Percentiles rank a stretch among this genome's conserved stretches.
phyloP scores from a whole-genome alignment of 2,888 invertebrate genomes.

The Zonitis immaculata region DNA sequence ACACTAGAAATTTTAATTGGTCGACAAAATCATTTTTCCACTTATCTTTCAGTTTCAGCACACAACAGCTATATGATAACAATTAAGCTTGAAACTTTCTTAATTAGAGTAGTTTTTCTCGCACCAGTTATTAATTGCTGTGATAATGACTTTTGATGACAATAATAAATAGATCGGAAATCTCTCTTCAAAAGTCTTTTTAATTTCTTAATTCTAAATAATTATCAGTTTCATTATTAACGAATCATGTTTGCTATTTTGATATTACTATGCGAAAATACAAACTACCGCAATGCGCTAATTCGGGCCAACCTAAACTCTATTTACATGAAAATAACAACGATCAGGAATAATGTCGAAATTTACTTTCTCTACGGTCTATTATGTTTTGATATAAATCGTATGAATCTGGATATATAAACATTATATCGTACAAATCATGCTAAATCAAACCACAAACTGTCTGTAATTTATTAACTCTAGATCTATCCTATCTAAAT shows the following conservation, averaged over 20 bases:
- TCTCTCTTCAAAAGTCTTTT: too few relatives aligned
- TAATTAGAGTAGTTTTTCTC: neutral
- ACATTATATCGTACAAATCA: too few relatives aligned
- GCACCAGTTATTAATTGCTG: neutral
- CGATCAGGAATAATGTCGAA: neutral
- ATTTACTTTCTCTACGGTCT: too few relatives aligned
- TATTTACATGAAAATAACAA: constrained; percentile 29
- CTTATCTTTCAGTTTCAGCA: neutral
- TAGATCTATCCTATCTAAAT: too few relatives aligned
- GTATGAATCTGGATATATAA: too few relatives aligned
- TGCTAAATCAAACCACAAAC: neutral
- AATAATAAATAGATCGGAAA: neutral
- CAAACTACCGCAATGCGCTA: constrained; percentile 36
- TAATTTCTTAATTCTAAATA: too few relatives aligned
- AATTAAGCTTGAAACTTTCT: neutral
- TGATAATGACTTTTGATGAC: neutral
- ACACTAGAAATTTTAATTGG: too few relatives aligned
- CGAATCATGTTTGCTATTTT: neutral
- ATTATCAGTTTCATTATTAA: too few relatives aligned
- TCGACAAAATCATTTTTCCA: neutral
- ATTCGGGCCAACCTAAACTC: constrained; percentile 29
- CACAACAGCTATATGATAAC: neutral
- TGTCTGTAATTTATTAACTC: neutral
- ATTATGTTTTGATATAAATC: too few relatives aligned
- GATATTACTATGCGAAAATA: constrained; percentile 22